Base-by-base conservation (phyloP, 1,140 invertebrate species). In the Leptinotarsa defecta region DNA sequence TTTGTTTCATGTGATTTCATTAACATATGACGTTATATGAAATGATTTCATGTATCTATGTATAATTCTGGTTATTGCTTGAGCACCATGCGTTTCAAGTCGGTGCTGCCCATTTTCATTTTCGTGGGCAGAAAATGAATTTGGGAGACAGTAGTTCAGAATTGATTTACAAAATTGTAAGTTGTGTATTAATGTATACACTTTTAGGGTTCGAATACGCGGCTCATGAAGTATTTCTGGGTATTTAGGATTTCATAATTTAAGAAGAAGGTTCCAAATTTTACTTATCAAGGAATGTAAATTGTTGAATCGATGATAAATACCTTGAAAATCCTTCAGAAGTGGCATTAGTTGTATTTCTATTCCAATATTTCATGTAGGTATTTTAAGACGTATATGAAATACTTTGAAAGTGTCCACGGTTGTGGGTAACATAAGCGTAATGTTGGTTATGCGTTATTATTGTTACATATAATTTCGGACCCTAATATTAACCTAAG, bases 61-160 rank as follows among this genome's bases (percentile, higher is more conserved):
- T 75, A 77, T 84, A 82, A 83, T 82, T 83, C 81, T 84, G 74
- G 82, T 83, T 82, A 82, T 83, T 81, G 81, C 80, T 83, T 83
- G 57, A 73, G 78, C 80, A 83, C 81, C 80, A 72, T 79, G 72
- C 80, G 73, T 78, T 69, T 72, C 64, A 76, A 76, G 73, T 77
- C 71, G 77, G 79, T 81, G 81, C 79, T 75, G 79, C 80, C 83
- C 81, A 77, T 78, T 82, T 81, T 80, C 82, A 79, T 84, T 84
- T 84, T 81, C 78, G 73, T 78, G 83, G 82, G 82, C 82, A 79
- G 75, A 83, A 84, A 84, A 83, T 81, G 81, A 80, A 80, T 81
- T 83, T 78, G 83, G 81, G 78, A 78, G 34, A 79, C 73, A 81
- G 84, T 85, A 85, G 84, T 80, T 84, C 83, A 84, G 83, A 84